Evolutionary conservation across 1,140 invertebrate genomes (phyloP), one percentile per base, ranked within the genome.

Genomic region (Tetraneura akinire): DNA sequence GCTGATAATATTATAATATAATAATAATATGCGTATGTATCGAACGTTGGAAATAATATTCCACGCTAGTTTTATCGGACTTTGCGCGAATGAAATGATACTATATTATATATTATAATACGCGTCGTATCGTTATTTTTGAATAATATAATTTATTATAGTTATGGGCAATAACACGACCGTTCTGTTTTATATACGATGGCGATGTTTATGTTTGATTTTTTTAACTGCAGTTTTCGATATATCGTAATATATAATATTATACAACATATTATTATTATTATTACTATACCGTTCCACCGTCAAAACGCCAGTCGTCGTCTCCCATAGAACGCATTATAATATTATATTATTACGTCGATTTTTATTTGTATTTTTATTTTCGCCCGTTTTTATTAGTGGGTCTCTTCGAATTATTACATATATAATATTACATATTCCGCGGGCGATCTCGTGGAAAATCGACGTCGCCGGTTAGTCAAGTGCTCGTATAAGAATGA

Each of bases 101-200:
- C 51, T 53, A 10, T n/a, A 53, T 32, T 18, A 10, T 71, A 42
- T 23, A 11, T 26, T 32, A 18, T 21, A 16, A 37, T 49, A 26
- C 26, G 29, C 26, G 23, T 9, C 45, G 23, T 71, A 26, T n/a
- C 4, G 23, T 51, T n/a, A 51, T 71, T 71, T 71, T 71, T 51
- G 68, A 71, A 71, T 71, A 71, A 71, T 71, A 71, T n/a, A n/a
- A n/a, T n/a, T n/a, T n/a, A n/a, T n/a, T n/a, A 71, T 53, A 71
- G 45, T 49, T 49, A 71, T 49, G 47, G 68, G 42, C 68, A 71
- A 71, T 71, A 71, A 71, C 51, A 71, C 45, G 45, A 45, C 42
- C 66, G 42, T 14, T 70, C 23, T 32, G 42, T 70, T 70, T 45
- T 47, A 26, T 68, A 68, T 68, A 3, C 16, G 8, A n/a, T 8